These are phyloP conservation scores for Boleophthalmus pectinirostris DNA, from an alignment of 2,113 vertebrate genomes.

Conservation along the genomic window DNA sequence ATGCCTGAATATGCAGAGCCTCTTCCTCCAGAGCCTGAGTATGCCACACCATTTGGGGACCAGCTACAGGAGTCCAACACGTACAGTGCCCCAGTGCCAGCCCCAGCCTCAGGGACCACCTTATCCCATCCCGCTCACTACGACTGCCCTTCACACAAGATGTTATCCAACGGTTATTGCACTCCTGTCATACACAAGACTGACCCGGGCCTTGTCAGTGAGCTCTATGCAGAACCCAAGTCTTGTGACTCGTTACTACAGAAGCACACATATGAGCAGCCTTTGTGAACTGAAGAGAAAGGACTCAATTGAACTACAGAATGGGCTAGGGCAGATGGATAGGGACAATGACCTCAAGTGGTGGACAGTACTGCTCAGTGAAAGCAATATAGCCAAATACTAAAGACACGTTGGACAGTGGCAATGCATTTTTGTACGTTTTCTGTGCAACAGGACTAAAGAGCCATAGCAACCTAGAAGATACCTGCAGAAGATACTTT, in stretches of 20 bases:
- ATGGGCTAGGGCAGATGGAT: conserved; percentile 13
- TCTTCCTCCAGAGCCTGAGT: conserved; percentile 81
- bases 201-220: conserved; percentile 22
- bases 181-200: conserved; percentile 45
- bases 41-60: conserved; percentile 83
- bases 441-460: conserved; percentile 18
- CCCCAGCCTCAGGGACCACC: neutral
- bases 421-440: conserved; percentile 2
- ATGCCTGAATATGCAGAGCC: conserved; percentile 83
- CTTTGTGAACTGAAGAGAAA: conserved; percentile 59
- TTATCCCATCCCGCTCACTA: conserved; percentile 58
- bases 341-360: conserved; percentile 14
- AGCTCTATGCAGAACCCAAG: conserved; percentile 60
- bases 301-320: conserved; percentile 12
- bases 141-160: conserved; percentile 72
- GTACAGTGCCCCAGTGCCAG: neutral
- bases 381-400: conserved; percentile 8
- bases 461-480: conserved; percentile 31
- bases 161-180: conserved; percentile 71
- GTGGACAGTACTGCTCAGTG: conserved; percentile 29
- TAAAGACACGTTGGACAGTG: conserved; percentile 25
- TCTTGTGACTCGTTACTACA: conserved; percentile 37
- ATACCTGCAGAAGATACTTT: conserved; percentile 21
- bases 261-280: conserved; percentile 72
- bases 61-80: conserved; percentile 44